phyloP scores from a whole-genome alignment of 2,888 invertebrate species.

The Chamaedrilus cognettii region DNA sequence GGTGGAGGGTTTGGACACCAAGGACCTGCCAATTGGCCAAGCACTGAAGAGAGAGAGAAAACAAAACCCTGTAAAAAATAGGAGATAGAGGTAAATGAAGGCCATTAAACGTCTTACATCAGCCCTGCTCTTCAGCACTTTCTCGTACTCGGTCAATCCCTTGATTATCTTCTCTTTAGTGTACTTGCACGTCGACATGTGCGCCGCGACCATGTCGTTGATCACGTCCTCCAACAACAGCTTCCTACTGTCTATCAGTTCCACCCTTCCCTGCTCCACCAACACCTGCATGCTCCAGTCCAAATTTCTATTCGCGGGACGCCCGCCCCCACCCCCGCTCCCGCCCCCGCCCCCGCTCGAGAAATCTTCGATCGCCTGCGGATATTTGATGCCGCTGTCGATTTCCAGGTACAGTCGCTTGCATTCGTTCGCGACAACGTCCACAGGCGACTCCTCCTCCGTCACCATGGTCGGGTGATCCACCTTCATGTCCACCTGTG shows the following conservation, averaged over 20 bases:
- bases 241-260: conserved; percentile 3
- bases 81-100: no score
- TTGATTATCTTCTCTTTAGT: conserved; percentile 61
- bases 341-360: no score
- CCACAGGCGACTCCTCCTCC: neutral
- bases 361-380: no score
- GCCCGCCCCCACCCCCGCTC: neutral
- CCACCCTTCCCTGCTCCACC: conserved; percentile 7
- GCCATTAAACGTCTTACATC: conserved; percentile 12
- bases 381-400: no score
- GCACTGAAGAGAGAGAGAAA: no score
- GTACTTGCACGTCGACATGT: conserved; percentile 95
- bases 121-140: neutral
- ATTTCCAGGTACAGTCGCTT: no score
- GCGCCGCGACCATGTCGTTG: conserved; percentile 68
- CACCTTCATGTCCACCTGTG: no score
- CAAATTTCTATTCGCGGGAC: neutral
- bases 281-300: conserved; percentile 1
- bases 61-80: no score
- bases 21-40: no score
- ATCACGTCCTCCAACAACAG: conserved; percentile 34
- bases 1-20: no score
- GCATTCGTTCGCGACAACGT: no score
- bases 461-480: no score
- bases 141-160: conserved; percentile 4